Base-by-base conservation (phyloP, 2,888 invertebrate species). In the Perizoma flavofasciatum region DNA sequence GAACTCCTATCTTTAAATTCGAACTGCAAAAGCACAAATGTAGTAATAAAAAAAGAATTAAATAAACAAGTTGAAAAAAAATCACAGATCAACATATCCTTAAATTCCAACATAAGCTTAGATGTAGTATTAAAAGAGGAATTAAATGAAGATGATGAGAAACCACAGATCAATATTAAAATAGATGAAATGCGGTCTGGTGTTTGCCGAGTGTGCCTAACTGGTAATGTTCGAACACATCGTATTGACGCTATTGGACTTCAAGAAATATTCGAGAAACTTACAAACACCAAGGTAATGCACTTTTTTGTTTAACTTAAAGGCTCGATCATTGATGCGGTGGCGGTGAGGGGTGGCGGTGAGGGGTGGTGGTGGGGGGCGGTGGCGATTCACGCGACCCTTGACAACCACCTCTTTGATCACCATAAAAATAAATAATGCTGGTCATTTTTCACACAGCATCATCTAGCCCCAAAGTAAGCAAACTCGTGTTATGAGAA, bases 131-230 rank as follows among this genome's bases (percentile, higher is more conserved):
- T 32, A 5, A 32, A 45, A 22, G 45, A 45, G 7, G 45, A 45
- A 45, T 8, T 32, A 22, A 32, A 22, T 22, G 22, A 22, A 22
- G 22, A 32, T 7, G 32, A 45, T 32, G 10, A n/a, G 10, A 10
- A 43, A 5, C 6, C 4, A 10, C 8, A 43, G 0, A n/a, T 10
- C 7, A 7, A 39, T 4, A 39, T 39, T 39, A 9, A 39, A 39
- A 9, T 7, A 7, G 39, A 7, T 6, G 39, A 9, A 39, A 7
- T 39, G 39, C 9, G 2, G 4, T 8, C 43, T 10, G 4, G 32
- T 5, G 34, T 47, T 7, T 48, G 48, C 48, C n/a, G 48, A 48
- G 37, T 48, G 5, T 48, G 48, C 37, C 48, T 48, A 10, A 37
- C 37, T 6, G 37, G 11, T 4, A 48, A 48, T 37, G 7, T 37